phyloP scores from a whole-genome alignment of 2,113 vertebrate genomes.

The Anhinga anhinga region DNA sequence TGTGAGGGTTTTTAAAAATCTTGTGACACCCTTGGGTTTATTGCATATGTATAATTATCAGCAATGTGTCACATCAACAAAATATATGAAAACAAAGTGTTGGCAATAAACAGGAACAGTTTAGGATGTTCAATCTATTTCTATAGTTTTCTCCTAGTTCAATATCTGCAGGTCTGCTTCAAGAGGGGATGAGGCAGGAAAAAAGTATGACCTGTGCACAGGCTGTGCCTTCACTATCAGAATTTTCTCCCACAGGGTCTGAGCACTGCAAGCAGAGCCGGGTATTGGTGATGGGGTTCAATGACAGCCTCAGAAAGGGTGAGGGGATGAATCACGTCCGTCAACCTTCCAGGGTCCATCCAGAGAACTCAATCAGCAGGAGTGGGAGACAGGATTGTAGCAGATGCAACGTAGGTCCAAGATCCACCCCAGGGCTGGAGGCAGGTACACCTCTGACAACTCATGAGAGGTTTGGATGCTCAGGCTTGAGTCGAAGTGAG shows the following conservation, averaged over 20 bases:
- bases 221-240: rapidly evolving
- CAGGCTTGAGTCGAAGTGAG: not conserved
- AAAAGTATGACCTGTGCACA: rapidly evolving
- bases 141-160: not conserved
- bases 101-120: not conserved
- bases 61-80: not conserved
- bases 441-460: not conserved
- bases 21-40: not conserved
- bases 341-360: not conserved
- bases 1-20: not conserved
- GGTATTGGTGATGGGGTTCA: not conserved
- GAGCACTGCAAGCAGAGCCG: not conserved
- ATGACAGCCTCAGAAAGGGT: not conserved
- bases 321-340: not conserved
- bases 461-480: not conserved
- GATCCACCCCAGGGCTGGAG: too few species aligned
- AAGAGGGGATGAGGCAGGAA: not conserved
- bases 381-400: not conserved
- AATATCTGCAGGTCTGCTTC: not conserved
- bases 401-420: rapidly evolving
- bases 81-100: not conserved
- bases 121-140: not conserved
- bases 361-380: not conserved
- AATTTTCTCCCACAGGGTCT: rapidly evolving
- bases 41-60: not conserved